phyloP scores from a whole-genome alignment of 2,113 vertebrate genomes.

The Pollachius pollachius region DNA sequence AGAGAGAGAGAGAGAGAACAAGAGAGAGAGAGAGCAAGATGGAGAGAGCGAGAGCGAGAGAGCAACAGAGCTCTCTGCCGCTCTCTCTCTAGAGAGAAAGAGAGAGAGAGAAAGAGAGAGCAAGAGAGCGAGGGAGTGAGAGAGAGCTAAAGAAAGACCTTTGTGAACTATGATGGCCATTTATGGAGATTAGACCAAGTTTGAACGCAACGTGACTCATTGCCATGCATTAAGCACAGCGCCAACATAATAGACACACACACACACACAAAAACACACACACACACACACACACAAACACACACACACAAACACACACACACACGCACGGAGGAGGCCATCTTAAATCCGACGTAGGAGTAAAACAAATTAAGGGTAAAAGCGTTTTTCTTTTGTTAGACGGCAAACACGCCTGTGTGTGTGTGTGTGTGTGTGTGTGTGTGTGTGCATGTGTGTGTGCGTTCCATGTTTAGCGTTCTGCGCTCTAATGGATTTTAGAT shows the following conservation, averaged over 20 bases:
- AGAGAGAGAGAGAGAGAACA: not conserved
- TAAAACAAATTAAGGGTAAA: slow-evolving; percentile 83
- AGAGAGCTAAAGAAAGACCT: slow-evolving; percentile 66
- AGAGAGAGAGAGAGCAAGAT: not conserved
- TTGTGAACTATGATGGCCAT: slow-evolving; percentile 82
- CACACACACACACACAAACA: slow-evolving; percentile 6
- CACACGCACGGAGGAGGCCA: slow-evolving; percentile 34
- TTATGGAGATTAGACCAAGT: slow-evolving; percentile 95
- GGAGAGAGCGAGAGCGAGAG: not conserved
- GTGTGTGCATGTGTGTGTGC: not conserved
- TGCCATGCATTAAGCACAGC: slow-evolving; percentile 87
- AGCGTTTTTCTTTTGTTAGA: slow-evolving; percentile 69
- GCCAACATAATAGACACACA: slow-evolving; percentile 45
- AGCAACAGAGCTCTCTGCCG: too few species aligned
- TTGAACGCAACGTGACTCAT: slow-evolving; percentile 84
- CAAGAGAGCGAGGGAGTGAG: not conserved
- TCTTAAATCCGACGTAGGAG: slow-evolving; percentile 67
- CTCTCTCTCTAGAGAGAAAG: not conserved
- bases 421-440: not conserved
- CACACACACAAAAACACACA: slow-evolving; percentile 10
- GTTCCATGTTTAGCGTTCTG: slow-evolving; percentile 57
- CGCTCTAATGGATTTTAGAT: slow-evolving; percentile 93
- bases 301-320: slow-evolving; percentile 19
- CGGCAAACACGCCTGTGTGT: slow-evolving; percentile 60
- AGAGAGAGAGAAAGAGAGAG: not conserved